Base-by-base conservation (phyloP, 2,113 vertebrate genomes). In the Dascyllus trimaculatus region DNA sequence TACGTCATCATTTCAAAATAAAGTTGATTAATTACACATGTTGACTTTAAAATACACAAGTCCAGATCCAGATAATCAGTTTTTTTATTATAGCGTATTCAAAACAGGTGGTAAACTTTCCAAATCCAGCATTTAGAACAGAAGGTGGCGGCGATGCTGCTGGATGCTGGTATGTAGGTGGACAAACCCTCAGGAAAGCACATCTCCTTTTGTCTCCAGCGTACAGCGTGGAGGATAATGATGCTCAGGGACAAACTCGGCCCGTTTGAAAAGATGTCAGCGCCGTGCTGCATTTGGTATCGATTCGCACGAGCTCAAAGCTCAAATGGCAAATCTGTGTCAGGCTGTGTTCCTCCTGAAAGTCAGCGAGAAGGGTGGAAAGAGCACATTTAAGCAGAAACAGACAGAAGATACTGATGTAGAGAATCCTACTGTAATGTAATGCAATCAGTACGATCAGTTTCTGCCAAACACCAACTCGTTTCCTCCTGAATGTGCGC, bases 401-500 rank as follows among this genome's bases (percentile, higher is more conserved):
- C 5, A 52, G 2, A 64, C 5, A 57, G 2, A 63, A n/a, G n/a
- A n/a, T n/a, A n/a, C n/a, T n/a, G n/a, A n/a, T n/a, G n/a, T n/a
- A n/a, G n/a, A n/a, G n/a, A n/a, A n/a, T n/a, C n/a, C n/a, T n/a
- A n/a, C n/a, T n/a, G n/a, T n/a, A n/a, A n/a, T n/a, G n/a, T n/a
- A n/a, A n/a, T 17, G 9, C 17, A 51, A 21, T 53, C 2, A 54
- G 45, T 38, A 58, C 32, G 21, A 58, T 63, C 14, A 32, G 45
- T 11, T 60, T 57, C 11, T 61, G 18, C n/a, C 29, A 5, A 71
- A 19, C 1, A 14, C 38, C 40, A 29, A 25, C 19, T 24, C 25
- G 76, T 82, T 63, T 22, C 11, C 46, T 60, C 53, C 35, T 56
- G 32, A 84, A 66, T 75, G 19, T 29, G n/a, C 35, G 29, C 26